Evolutionary conservation across 2,888 invertebrate species (phyloP), one percentile per base, ranked within the genome.

Genomic region (Amblyteles armatorius): DNA sequence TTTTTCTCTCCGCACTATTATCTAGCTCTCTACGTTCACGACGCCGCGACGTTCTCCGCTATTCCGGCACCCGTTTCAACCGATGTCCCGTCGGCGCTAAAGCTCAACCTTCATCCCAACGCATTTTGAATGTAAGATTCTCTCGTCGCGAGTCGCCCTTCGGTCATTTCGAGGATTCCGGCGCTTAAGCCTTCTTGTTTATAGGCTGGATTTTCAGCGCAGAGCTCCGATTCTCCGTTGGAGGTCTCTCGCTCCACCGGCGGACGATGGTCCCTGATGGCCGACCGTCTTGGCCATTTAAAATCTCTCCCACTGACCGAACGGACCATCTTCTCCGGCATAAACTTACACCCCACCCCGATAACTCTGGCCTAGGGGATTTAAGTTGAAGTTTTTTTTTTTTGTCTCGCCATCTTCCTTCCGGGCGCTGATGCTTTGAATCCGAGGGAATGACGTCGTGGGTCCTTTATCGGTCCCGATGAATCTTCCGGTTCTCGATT

Each of bases 111-210:
- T 91, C 91, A 44, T 44, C 92, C 92, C 90, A 89, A 36, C 86
- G 88, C 89, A 92, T 92, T 92, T 92, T 90, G 90, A 92, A 92
- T 92, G 90, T 90, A 91, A 93, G 93, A 93, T 92, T 91, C 88
- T 88, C 86, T 86, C 87, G 82, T 83, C 77, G 82, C 76, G 87
- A 88, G 68, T 74, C 89, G 88, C 90, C 90, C 91, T 91, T 90
- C 91, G 91, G 91, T 92, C 92, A 91, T 92, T 92, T 87, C 87
- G 83, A 85, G 90, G 90, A 91, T 91, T 89, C 85, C 44, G 74
- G 74, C 85, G 86, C 88, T 90, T 91, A 90, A 93, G 91, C 91
- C 90, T 89, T 88, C 89, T 92, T 90, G 91, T 92, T 92, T 91
- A 93, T 92, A 90, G 91, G 89, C 87, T 71, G 90, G 92, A 90